These are phyloP conservation scores for Eudyptes chrysolophus DNA, from an alignment of 2,113 vertebrate genomes.

Conservation along the genomic window DNA sequence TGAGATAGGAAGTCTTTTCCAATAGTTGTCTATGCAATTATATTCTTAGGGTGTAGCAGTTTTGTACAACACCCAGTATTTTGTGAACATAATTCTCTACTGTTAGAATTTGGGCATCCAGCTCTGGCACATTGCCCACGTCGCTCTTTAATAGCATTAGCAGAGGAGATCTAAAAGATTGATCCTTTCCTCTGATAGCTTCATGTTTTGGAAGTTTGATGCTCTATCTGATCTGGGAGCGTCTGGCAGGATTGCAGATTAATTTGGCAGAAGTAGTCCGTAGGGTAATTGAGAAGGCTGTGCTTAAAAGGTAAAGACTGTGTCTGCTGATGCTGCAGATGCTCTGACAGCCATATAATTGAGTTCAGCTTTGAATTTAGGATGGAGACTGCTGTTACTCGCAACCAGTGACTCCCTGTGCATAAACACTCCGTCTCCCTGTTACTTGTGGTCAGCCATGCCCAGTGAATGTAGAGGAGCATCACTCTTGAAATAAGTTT, in stretches of 20 bases:
- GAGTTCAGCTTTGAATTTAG: constrained; percentile 1
- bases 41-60: not conserved
- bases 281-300: not conserved
- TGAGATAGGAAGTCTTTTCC: constrained; percentile 56
- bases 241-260: not conserved
- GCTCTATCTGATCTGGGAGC: constrained; percentile 38
- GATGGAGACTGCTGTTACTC: not conserved
- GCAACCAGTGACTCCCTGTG: not conserved
- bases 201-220: not conserved
- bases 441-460: not conserved
- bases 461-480: not conserved
- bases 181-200: constrained; percentile 33
- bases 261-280: not conserved
- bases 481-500: not conserved
- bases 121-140: not conserved
- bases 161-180: constrained; percentile 27
- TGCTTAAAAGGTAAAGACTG: constrained; percentile 5
- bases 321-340: constrained; percentile 27
- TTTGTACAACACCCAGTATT: not conserved
- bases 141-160: not conserved
- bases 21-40: not conserved
- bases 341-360: constrained; percentile 16
- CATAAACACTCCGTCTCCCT: not conserved
- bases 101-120: not conserved
- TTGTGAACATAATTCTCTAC: not conserved